Base-by-base conservation (phyloP, 2,113 vertebrate genomes). In the Agapornis roseicollis region DNA sequence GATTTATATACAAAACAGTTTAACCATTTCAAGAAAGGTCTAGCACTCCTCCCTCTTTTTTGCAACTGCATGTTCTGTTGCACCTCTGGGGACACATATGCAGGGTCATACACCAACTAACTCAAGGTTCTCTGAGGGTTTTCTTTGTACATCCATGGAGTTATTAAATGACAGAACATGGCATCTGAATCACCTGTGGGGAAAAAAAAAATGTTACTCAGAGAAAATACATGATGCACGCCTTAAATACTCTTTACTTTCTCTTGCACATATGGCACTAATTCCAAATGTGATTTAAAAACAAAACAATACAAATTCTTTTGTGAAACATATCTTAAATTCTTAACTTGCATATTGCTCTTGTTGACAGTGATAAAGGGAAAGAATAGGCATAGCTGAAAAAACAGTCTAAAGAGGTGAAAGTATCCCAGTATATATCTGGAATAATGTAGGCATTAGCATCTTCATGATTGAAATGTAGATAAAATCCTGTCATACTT, bases 101-200 rank as follows among this genome's bases (percentile, higher is more conserved):
- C 22, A 72, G 33, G 19, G 24, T 11, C 50, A 53, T 11, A 8
- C 1, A 4, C 20, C 68, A 52, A 9, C 24, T 16, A 55, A 17
- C 50, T 68, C 71, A 15, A 24, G 50, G 17, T 11, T 52, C 10
- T 50, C n/a, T 50, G 44, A 80, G 44, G 17, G 22, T 49, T 60
- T 79, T 20, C 29, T 69, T 47, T 61, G 53, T 63, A 64, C 24
- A 53, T 31, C 29, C 50, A 8, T 0, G 0, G 35, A 41, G 5
- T 69, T 69, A 47, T 18, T 49, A 66, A 61, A 41, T 25, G 28
- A 49, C 50, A 92, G 64, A 88, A 56, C 11, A n/a, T 15, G n/a
- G 41, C 14, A 66, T 9, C 10, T 50, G n/a, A 74, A 55, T 79
- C 78, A 85, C n/a, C 50, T 55, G 8, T 31, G 27, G 56, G 22